Conservation (phyloP, 2,797 vertebrate genomes). For the Fistularia commersonii region DNA sequence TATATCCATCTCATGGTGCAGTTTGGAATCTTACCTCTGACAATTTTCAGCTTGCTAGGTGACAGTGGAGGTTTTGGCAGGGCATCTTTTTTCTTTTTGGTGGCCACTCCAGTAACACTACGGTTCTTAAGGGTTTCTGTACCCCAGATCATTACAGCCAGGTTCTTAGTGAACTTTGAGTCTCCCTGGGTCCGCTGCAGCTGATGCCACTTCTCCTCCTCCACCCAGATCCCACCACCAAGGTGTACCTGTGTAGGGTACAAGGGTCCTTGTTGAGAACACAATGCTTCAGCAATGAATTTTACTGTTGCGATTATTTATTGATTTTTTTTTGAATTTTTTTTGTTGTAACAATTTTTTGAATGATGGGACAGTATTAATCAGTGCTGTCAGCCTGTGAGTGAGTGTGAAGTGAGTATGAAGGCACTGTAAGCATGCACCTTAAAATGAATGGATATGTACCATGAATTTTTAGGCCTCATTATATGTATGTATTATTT, state of each 20-base stretch:
- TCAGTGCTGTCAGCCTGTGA: no score
- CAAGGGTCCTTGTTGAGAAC: neutral
- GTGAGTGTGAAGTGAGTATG: no score
- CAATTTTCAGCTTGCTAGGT: conserved; percentile 97
- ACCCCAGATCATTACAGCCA: conserved; percentile 99
- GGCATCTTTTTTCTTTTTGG: conserved; percentile 99
- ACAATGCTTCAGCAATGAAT: no score
- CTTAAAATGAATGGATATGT: no score
- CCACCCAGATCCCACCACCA: conserved; percentile 98
- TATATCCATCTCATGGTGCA: neutral
- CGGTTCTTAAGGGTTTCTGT: conserved; percentile 99
- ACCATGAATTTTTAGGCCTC: no score
- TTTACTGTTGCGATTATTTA: no score
- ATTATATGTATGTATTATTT: no score
- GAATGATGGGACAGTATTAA: no score
- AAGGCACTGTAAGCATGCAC: no score
- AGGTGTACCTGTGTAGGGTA: conserved; percentile 85
- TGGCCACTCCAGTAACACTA: conserved; percentile 97
- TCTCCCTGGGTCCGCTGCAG: conserved; percentile 98
- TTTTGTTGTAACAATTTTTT: no score
- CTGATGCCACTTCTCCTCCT: conserved; percentile 99
- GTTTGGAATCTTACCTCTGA: conserved; percentile 83
- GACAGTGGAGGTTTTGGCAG: conserved; percentile 96
- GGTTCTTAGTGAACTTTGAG: conserved; percentile 99
- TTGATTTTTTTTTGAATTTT: no score